Evolutionary conservation across 2,797 vertebrate species (phyloP), one percentile per base, ranked within the genome.

Genomic region (Chloroceryle inda): DNA sequence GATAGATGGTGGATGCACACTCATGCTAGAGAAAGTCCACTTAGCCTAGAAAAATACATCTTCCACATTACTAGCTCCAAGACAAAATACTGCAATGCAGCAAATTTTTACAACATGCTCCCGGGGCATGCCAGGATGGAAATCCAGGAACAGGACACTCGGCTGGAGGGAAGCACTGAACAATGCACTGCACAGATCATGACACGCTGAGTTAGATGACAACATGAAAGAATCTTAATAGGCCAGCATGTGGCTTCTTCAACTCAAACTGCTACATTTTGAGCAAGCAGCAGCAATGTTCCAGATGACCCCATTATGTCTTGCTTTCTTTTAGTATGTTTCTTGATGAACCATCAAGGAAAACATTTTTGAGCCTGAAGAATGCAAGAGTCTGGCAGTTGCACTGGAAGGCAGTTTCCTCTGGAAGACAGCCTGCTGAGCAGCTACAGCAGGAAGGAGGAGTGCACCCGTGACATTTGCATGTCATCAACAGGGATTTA

Each of bases 21-120:
- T 73, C 66, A 81, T 6, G 10, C 26, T 44, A 79, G 13, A 37
- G 9, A 58, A 69, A 73, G 44, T 61, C 85, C 84, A 94, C 77
- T 69, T 40, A 49, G 75, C 67, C 86, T 27, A 72, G 92, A 47
- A 89, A 93, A 85, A 93, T 1, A n/a, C 18, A 18, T 15, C 91
- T 92, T 80, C 82, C 89, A 72, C 67, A 21, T 37, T 44, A 35
- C 27, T 35, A 76, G 93, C 93, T 62, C 89, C 69, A 71, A 92
- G 83, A 93, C 88, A 87, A 90, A 92, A 89, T 29, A 88, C 97
- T 93, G 98, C 97, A 96, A 64, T 96, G 97, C 97, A 96, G 96
- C 96, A 94, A 77, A 82, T 89, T 92, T 89, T 78, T 42, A 85
- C 88, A 92, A 81, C 40, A 23, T 26, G 15, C 19, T 88, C 89